Evolutionary conservation across 2,888 invertebrate genomes (phyloP).

Genomic region (Meghimatium bilineatum): DNA sequence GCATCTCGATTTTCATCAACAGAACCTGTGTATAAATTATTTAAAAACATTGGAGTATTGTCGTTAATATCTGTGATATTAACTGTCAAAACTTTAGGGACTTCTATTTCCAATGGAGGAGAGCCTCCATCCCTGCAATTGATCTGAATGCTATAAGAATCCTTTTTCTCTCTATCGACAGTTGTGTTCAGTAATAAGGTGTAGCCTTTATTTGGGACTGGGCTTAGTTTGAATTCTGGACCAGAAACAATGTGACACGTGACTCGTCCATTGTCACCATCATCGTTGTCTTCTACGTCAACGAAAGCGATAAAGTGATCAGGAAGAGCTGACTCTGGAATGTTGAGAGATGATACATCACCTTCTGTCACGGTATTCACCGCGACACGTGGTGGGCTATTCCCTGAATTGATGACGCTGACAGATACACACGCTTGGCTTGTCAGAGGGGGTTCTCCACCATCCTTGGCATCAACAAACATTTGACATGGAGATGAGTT

Average conservation of each 20-base stretch:
- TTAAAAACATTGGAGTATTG: slow-evolving; percentile 56
- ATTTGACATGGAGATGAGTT: slow-evolving; percentile 42
- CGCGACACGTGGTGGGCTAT: slow-evolving; percentile 88
- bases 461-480: slow-evolving; percentile 56
- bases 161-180: slow-evolving; percentile 47
- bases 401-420: slow-evolving; percentile 89
- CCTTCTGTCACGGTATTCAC: slow-evolving; percentile 54
- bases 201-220: slow-evolving; percentile 49
- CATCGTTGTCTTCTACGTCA: slow-evolving; percentile 66
- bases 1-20: slow-evolving; percentile 60
- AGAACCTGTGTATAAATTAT: slow-evolving; percentile 51
- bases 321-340: slow-evolving; percentile 61
- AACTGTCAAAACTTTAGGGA: slow-evolving; percentile 52
- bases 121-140: slow-evolving; percentile 43
- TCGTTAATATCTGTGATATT: slow-evolving; percentile 64
- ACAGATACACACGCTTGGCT: slow-evolving; percentile 55
- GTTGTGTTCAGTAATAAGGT: slow-evolving; percentile 43
- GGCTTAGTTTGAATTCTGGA: slow-evolving; percentile 47
- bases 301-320: slow-evolving; percentile 67
- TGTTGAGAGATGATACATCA: slow-evolving; percentile 45
- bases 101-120: slow-evolving; percentile 52
- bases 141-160: slow-evolving; percentile 44
- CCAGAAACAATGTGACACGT: slow-evolving; percentile 55
- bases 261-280: slow-evolving; percentile 62
- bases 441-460: slow-evolving; percentile 54